Percentiles rank a stretch among this genome's conserved stretches.
Conservation (phyloP, 1,140 invertebrate genomes). For the Pentalonia nigronervosa region DNA sequence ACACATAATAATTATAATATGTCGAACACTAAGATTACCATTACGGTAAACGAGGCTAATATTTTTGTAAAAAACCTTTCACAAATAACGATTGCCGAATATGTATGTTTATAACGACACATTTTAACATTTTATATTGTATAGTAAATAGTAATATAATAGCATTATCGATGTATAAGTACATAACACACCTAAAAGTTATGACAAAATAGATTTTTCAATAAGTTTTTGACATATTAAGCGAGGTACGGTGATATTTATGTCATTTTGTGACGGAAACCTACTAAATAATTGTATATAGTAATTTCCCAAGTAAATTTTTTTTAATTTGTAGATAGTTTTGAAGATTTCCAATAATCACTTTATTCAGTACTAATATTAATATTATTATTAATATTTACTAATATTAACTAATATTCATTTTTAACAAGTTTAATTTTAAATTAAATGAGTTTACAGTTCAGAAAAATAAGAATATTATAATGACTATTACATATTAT, state of each 20-base stretch:
- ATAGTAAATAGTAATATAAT: not conserved
- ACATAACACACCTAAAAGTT: not conserved
- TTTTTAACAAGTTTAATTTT: too few species aligned
- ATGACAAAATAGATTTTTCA: not conserved
- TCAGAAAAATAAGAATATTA: too few species aligned
- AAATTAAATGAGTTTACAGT: too few species aligned
- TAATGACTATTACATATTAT: too few species aligned
- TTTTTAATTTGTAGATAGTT: not conserved
- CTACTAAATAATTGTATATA: not conserved
- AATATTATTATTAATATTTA: too few species aligned
- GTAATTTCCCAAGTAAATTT: not conserved
- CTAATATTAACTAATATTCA: too few species aligned
- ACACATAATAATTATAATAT: not conserved
- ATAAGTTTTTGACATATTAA: not conserved
- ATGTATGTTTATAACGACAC: not conserved
- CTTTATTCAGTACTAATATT: too few species aligned
- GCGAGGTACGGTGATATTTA: not conserved
- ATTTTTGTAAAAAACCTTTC: not conserved
- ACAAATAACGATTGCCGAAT: not conserved
- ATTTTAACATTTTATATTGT: not conserved
- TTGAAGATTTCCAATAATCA: too few species aligned
- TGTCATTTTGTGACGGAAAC: not conserved
- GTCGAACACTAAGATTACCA: not conserved
- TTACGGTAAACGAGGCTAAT: not conserved
- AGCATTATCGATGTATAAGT: not conserved